Percentiles rank a stretch among this genome's conserved stretches.
Conservation (phyloP, 1,140 invertebrate genomes). For the Teleogryllus occipitalis region DNA sequence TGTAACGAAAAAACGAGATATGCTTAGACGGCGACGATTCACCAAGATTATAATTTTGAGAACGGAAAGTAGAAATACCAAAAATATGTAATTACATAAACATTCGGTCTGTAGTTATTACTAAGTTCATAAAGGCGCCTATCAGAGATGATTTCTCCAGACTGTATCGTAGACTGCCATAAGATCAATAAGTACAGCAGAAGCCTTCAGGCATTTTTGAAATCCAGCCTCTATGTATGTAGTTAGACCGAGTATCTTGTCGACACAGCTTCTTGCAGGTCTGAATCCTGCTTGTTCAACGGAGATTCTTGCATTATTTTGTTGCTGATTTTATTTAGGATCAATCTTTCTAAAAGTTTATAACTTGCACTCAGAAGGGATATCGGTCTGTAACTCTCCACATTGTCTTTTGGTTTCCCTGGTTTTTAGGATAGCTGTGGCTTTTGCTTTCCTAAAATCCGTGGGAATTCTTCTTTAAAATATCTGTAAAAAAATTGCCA, state of each 20-base stretch:
- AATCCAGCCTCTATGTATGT: conserved; percentile 20
- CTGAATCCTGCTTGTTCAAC: conserved; percentile 18
- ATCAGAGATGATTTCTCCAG: conserved; percentile 8
- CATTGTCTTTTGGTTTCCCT: conserved; percentile 12
- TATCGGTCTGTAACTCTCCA: conserved; percentile 15
- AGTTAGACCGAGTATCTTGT: conserved; percentile 20
- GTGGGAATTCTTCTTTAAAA: conserved; percentile 16
- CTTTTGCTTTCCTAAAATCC: conserved; percentile 17
- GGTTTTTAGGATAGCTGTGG: conserved; percentile 20
- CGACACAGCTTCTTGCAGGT: conserved; percentile 14
- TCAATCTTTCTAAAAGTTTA: conserved; percentile 15
- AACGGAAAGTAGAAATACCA: too few relatives aligned
- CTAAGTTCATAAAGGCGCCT: conserved; percentile 13
- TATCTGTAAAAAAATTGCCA: conserved; percentile 17
- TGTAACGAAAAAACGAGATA: too few relatives aligned
- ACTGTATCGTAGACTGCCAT: background rate
- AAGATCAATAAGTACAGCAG: background rate
- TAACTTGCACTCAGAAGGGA: conserved; percentile 14
- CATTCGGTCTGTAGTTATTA: too few relatives aligned
- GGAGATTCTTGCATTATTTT: conserved; percentile 13
- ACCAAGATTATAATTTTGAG: too few relatives aligned
- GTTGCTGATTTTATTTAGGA: conserved; percentile 13
- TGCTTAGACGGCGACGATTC: too few relatives aligned
- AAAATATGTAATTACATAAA: too few relatives aligned
- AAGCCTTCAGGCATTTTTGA: conserved; percentile 15